These are phyloP conservation scores for Pyrochroa serraticornis DNA, from an alignment of 2,888 invertebrate species.

Conservation along the genomic window DNA sequence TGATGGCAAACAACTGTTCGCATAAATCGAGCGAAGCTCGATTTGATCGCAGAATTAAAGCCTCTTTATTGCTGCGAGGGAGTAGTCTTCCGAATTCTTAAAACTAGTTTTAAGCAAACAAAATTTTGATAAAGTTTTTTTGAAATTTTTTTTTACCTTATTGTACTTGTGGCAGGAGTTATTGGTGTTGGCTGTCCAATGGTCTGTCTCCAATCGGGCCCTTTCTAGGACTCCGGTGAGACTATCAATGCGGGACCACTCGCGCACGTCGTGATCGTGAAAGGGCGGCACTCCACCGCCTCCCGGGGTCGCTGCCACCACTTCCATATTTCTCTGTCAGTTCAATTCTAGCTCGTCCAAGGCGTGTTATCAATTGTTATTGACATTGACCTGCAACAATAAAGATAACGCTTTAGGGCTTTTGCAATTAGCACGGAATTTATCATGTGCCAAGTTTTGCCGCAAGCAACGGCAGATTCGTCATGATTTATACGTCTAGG, in stretches of 20 bases:
- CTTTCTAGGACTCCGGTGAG: constrained; percentile 63
- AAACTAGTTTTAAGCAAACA: no score
- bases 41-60: not conserved
- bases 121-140: no score
- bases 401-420: constrained; percentile 12
- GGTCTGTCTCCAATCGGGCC: constrained; percentile 62
- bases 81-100: no score
- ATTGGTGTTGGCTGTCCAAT: constrained; percentile 60
- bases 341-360: constrained; percentile 31
- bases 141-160: constrained; percentile 60
- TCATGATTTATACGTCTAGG: no score
- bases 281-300: constrained; percentile 55
- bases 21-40: not conserved
- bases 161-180: constrained; percentile 61
- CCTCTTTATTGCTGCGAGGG: no score
- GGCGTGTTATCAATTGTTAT: constrained; percentile 44
- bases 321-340: constrained; percentile 48
- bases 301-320: constrained; percentile 53
- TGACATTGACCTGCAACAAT: constrained; percentile 45
- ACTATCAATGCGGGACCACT: constrained; percentile 63
- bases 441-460: no score
- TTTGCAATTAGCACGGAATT: not conserved
- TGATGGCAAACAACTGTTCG: not conserved
- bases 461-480: no score
- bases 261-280: constrained; percentile 62